Base-by-base conservation (phyloP, 2,888 invertebrate genomes). In the Eilema depressum region DNA sequence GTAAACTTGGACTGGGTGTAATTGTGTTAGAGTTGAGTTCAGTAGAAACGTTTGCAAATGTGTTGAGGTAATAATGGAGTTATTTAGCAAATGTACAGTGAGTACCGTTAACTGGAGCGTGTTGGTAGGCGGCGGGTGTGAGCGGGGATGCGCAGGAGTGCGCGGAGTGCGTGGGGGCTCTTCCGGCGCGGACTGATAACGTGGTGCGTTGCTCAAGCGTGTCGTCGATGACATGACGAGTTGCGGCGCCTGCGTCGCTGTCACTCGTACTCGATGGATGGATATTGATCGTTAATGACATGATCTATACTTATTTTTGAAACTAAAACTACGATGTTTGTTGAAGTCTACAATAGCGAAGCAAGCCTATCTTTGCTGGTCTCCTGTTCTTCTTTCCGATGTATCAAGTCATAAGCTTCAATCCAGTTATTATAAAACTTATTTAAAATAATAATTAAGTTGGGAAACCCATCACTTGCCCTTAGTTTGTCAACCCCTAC, bases 181-280 rank as follows among this genome's bases (percentile, higher is more conserved):
- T 79, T 83, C 83, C 84, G 83, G 73, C 73, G 53, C 68, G 65
- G 33, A 70, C 73, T 77, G 83, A 83, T 83, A 83, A 77, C 80
- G 69, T 61, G 14, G 30, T 73, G 66, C 67, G 73, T 69, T 56
- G 70, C 73, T 75, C 75, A 75, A 76, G 76, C 78, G 76, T 80
- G 71, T 73, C 71, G 53, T n/a, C 66, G 57, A 20, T 53, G 53
- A 20, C 57, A 37, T 20, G 30, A 59, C 59, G 17, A 17, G 59
- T 26, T n/a, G 20, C 8, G 23, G 7, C 66, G 25, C 25, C 33
- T n/a, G n/a, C 20, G 61, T 1, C 20, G 60, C 33, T 56, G 33
- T 28, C 63, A 64, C 41, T 20, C 2, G 28, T 2, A n/a, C n/a
- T n/a, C n/a, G n/a, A n/a, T 53, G 10, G 2, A n/a, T n/a, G 20